A percentile compares a stretch with the other conserved stretches of the same genome.
Conservation (phyloP, 2,888 invertebrate species). For the Eurytoma adleriae region DNA sequence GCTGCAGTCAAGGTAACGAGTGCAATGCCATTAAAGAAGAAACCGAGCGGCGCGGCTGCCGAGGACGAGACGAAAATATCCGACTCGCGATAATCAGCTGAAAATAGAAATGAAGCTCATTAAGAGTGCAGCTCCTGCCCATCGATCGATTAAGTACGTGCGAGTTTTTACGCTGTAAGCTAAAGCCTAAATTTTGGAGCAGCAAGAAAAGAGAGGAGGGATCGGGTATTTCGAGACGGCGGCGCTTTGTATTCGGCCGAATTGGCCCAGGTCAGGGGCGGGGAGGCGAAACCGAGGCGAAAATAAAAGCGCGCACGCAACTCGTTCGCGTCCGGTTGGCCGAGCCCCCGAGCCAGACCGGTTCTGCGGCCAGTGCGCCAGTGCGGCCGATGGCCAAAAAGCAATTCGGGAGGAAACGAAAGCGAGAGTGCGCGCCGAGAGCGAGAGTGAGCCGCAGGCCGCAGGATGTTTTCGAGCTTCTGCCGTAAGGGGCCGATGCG, state of each 20-base stretch:
- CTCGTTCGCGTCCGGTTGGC: neutral
- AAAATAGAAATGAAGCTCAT: neutral
- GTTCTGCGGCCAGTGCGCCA: no score
- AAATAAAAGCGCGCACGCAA: neutral
- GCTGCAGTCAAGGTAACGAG: slow-evolving; percentile 59
- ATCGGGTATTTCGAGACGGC: slow-evolving; percentile 60
- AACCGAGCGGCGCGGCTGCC: slow-evolving; percentile 23
- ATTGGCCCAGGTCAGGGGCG: slow-evolving; percentile 73
- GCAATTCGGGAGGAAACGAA: slow-evolving; percentile 28
- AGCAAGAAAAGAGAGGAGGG: slow-evolving; percentile 58
- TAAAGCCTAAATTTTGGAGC: neutral
- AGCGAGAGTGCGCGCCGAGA: slow-evolving; percentile 40
- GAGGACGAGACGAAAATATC: slow-evolving; percentile 52
- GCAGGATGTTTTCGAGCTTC: slow-evolving; percentile 30
- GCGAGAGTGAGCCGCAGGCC: slow-evolving; percentile 26
- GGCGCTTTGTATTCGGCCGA: slow-evolving; percentile 70
- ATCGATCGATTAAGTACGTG: neutral
- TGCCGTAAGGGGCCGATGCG: slow-evolving; percentile 13
- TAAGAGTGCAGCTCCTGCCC: neutral
- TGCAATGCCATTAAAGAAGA: slow-evolving; percentile 58
- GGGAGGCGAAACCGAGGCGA: slow-evolving; percentile 51
- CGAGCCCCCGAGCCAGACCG: slow-evolving; percentile 11
- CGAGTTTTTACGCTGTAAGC: neutral
- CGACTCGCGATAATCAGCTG: neutral
- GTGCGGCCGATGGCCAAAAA: neutral